Evolutionary conservation across 35 echinoderm and acorn worm genomes (phyloP), one percentile per base, ranked within the genome.

Genomic region (Ptychodera flava): DNA sequence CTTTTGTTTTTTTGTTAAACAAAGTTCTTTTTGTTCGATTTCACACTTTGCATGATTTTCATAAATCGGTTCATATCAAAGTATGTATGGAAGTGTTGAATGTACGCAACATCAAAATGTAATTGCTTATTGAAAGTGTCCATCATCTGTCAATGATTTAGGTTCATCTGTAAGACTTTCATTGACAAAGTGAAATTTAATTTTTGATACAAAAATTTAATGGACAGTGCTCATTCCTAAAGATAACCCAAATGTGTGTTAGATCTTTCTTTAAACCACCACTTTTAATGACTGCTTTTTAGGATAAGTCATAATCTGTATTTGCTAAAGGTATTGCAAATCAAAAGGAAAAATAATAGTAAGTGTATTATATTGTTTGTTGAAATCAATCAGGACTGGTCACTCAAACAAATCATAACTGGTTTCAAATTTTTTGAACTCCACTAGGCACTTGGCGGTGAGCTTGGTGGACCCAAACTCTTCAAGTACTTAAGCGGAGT

Each of bases 391-490:
- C 45, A 64, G 6, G 45, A 64, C n/a, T 12, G 22, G 45, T 64
- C 6, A 64, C 22, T 64, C 22, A 64, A 64, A 22, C 45, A 64
- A 64, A 64, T 12, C 45, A 64, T 64, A 64, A 64, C 6, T 64
- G 22, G 22, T 64, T 6, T 64, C 45, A 64, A 64, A 64, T 79
- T 88, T 86, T 38, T 81, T 87, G 31, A 35, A 27, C 82, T 16
- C 37, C 33, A 36, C 10, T 79, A 97, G 95, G 33, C 91, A 30
- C 10, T 93, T 81, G 95, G 95, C 28, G 95, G 95, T 33, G 95
- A 97, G 28, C 87, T 97, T 79, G 95, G 95, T 36, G 95, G 95
- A 1, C 78, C 83, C 16, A 88, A 85, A 76, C 12, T 90, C 28
- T 75, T 84, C 16, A 97, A 97, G 86, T 85, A 77, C 37, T 14